Base-by-base conservation (phyloP, 2,888 invertebrate species). In the Autographa gamma region DNA sequence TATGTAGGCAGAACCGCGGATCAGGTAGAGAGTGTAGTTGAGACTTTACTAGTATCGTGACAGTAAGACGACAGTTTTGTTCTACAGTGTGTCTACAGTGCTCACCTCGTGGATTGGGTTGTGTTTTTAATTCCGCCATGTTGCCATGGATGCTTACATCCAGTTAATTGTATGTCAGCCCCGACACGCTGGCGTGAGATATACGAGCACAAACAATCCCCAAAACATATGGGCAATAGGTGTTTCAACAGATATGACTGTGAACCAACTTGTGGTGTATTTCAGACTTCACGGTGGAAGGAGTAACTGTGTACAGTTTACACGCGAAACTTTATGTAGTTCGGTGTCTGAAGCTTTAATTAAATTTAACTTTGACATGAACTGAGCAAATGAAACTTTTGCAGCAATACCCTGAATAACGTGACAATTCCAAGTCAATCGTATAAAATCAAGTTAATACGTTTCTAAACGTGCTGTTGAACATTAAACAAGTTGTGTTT, bases 161-260 rank as follows among this genome's bases (percentile, higher is more conserved):
- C 63, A 8, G 32, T 63, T 77, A 66, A 73, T 73, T 66, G 69
- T 63, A 74, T 66, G 78, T 66, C 74, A 66, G 63, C 54, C 66
- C 52, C 1, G 11, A 16, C 19, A 14, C 62, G 41, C 63, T 58
- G 25, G 18, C 48, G 63, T 41, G 25, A 41, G 25, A 41, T 67
- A 59, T 62, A 11, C 16, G 13, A 5, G 14, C 25, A 13, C 18
- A 43, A 8, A 19, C 31, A 48, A 25, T 14, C 66, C 38, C 41
- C 43, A 63, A 62, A 58, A 38, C 8, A 11, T 2, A 11, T 11
- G 11, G 38, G 11, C 1, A 11, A 38, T 25, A 2, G 25, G 25
- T 25, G 25, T 25, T n/a, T n/a, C 25, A 25, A 25, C 11, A 38
- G 38, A 38, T 38, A 11, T 38, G 0, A 38, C 38, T 11, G 38